Evolutionary conservation across 92 coral and sea anemone species (phyloP), one percentile per base, ranked within the genome.

Genomic region (Epizoanthus scotinus): DNA sequence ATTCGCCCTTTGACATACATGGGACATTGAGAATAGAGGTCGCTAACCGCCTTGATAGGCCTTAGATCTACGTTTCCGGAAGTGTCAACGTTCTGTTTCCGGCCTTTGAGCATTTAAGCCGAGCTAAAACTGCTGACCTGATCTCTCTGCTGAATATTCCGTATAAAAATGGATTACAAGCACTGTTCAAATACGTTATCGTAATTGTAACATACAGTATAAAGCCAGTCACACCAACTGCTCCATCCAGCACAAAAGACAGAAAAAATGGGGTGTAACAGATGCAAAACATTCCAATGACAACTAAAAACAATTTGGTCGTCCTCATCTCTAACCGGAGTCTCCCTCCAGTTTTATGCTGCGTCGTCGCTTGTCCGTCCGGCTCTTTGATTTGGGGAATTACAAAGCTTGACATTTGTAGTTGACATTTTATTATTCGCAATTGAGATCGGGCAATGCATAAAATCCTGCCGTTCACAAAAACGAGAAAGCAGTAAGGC

Each of bases 181-280:
- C 90, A 27, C 97, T 92, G 81, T 92, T 92, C n/a, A 86, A 75
- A 77, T 92, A 92, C 0, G 89, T 84, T 49, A 92, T 70, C 9
- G 83, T 71, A 9, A 90, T 88, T 18, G 91, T 63, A 0, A 88
- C 61, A 61, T 92, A 82, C 10, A 86, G 63, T 60, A 56, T 20
- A 44, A 78, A 52, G 2, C 61, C 84, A 2, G 87, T 64, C 8
- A 92, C 79, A 18, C 52, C 58, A 0, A 72, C 38, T 1, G 86
- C 61, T 31, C 87, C 85, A 67, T 92, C 91, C 5, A 85, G 31
- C 42, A 85, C 12, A 6, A 90, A 67, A 61, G 82, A 73, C 9
- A 85, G 77, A n/a, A 85, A 72, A 47, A 92, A 92, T 8, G 97
- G 97, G 40, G 97, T 84, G 91, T 93, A 92, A 9, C 89, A 84